Base-by-base conservation (phyloP, 2,797 vertebrate species). In the Dipus sagitta region DNA sequence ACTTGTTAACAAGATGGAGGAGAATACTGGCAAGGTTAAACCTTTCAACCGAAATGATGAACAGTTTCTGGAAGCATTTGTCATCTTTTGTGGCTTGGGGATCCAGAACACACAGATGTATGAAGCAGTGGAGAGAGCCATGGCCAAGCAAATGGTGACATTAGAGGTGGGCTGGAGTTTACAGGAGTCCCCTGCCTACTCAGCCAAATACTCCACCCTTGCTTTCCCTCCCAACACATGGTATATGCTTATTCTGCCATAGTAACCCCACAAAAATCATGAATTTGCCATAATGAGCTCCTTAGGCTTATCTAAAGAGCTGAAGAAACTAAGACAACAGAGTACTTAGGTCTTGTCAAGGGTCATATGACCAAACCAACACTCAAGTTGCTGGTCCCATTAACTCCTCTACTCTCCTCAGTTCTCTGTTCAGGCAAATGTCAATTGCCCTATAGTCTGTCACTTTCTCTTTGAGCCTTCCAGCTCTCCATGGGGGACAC, bases 81-180 rank as follows among this genome's bases (percentile, higher is more conserved):
- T 99, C 94, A 99, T 99, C 97, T 99, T 99, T 97, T 99, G 99
- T n/a, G 99, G 99, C 23, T 98, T 99, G 75, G 99, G 99, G 65
- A 99, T 99, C 96, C 99, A 99, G 98, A 99, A 99, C 97, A 99
- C 99, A 0, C 99, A 99, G 98, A 99, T 99, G 99, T 99, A 99
- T 0, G 99, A 99, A 95, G 98, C 99, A 0, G 99, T 99, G 97
- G 99, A 99, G 96, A 98, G 99, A 97, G 99, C 99, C 95, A 99
- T 99, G 99, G 99, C 99, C 95, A 99, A 99, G 96, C 99, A 99
- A 92, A 99, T 99, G 97, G 99, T 99, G 97, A 99, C 99, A 0
- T 97, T 99, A 94, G 99, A 99, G 99, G 99, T 99, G 93, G 98
- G 98, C 86, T 62, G 38, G 81, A 17, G 52, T 78, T 18, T 54